phyloP scores from a whole-genome alignment of 2,797 vertebrate species.

The Ctenopoma multispine region DNA sequence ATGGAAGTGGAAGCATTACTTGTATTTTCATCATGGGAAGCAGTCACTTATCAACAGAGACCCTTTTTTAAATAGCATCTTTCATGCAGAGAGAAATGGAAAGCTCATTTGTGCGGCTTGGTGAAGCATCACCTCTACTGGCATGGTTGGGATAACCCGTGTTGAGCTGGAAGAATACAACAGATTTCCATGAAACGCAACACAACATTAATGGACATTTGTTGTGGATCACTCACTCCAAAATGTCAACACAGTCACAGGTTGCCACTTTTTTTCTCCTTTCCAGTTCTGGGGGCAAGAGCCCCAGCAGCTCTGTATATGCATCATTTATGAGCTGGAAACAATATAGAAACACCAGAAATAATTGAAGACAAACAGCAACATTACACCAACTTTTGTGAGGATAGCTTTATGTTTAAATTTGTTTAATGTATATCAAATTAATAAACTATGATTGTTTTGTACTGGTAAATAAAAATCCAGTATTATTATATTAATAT shows the following conservation, averaged over 20 bases:
- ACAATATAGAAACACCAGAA: conserved; percentile 9
- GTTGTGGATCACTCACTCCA: conserved; percentile 77
- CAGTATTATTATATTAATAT: too few relatives aligned
- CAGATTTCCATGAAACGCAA: conserved; percentile 64
- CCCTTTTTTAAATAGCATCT: conserved; percentile 40
- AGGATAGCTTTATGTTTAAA: background rate
- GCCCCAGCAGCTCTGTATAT: conserved; percentile 55
- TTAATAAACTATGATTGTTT: background rate
- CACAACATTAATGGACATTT: conserved; percentile 73
- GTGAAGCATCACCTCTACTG: conserved; percentile 56
- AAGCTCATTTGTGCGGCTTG: conserved; percentile 66
- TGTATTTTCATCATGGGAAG: conserved; percentile 40
- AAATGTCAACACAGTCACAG: conserved; percentile 77
- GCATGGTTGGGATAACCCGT: conserved; percentile 52
- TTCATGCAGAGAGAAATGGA: conserved; percentile 55
- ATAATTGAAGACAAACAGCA: conserved; percentile 21
- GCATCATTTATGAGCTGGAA: conserved; percentile 63
- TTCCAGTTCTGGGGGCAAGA: conserved; percentile 16
- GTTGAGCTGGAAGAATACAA: conserved; percentile 52
- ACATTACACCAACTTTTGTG: conserved; percentile 8
- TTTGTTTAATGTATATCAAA: background rate
- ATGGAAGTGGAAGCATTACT: conserved; percentile 32
- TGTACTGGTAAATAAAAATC: conserved; percentile 3
- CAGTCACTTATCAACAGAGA: conserved; percentile 47
- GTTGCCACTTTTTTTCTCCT: conserved; percentile 39